Percentiles rank a stretch among this genome's conserved stretches.
Conservation (phyloP, 64 coral and sea anemone genomes). For the Trachythela sp. region DNA sequence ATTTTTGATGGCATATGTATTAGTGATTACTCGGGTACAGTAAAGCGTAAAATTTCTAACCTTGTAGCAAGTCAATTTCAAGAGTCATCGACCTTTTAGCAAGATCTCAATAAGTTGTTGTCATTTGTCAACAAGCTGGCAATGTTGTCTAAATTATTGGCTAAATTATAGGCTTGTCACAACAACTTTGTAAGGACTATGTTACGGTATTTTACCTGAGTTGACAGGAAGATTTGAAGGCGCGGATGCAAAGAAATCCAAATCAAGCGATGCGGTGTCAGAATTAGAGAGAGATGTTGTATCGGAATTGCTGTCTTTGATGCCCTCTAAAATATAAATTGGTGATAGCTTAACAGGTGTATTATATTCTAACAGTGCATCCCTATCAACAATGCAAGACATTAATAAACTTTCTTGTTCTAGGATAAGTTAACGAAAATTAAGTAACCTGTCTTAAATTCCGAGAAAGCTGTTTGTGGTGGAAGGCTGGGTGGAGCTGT, state of each 20-base stretch:
- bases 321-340: neutral
- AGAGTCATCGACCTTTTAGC: no score
- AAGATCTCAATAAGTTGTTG: no score
- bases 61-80: no score
- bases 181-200: no score
- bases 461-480: neutral
- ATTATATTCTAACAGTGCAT: neutral
- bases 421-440: neutral
- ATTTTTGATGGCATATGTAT: no score
- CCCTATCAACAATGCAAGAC: neutral
- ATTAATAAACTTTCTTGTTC: neutral
- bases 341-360: neutral
- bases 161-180: no score
- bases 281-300: conserved; percentile 28
- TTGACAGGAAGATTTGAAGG: conserved; percentile 43
- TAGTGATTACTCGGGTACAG: no score
- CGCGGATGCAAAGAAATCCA: conserved; percentile 81
- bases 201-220: conserved; percentile 46
- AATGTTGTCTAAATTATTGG: no score
- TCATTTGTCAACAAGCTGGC: no score
- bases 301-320: conserved; percentile 28
- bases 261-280: conserved; percentile 54
- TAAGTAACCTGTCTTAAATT: neutral
- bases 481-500: neutral
- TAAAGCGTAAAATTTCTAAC: no score